Evolutionary conservation across 1,140 invertebrate genomes (phyloP).

Genomic region (Penaeus chinensis): DNA sequence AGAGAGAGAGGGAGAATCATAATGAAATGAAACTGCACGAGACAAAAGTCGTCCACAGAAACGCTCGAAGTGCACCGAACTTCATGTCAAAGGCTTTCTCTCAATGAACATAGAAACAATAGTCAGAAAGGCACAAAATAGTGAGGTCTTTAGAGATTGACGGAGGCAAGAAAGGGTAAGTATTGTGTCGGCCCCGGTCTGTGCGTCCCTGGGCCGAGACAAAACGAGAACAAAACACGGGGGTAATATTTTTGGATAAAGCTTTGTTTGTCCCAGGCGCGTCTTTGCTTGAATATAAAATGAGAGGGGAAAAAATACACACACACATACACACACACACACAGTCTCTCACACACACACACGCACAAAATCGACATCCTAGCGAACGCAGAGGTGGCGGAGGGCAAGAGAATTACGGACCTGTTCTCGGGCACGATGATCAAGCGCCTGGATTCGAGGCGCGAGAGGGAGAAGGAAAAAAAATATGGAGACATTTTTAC

Average conservation of each 20-base stretch:
- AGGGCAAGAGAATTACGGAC: conserved; percentile 2
- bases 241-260: conserved; percentile 58
- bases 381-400: conserved; percentile 14
- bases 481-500: not conserved
- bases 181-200: conserved; percentile 49
- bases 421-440: not conserved
- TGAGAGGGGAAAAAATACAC: conserved; percentile 20
- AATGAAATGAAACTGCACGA: conserved; percentile 10
- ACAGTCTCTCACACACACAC: too few species aligned
- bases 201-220: conserved; percentile 45
- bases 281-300: conserved; percentile 49
- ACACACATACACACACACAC: too few species aligned
- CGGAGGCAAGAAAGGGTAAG: conserved; percentile 60
- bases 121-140: conserved; percentile 58
- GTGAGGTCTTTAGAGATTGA: conserved; percentile 60
- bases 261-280: conserved; percentile 57
- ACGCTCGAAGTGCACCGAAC: conserved; percentile 13
- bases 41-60: conserved; percentile 35
- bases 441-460: not conserved
- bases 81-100: conserved; percentile 47
- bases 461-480: not conserved
- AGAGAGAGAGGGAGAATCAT: not conserved
- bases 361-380: conserved; percentile 26
- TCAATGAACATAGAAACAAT: conserved; percentile 58
- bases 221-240: conserved; percentile 53